Percentiles rank a stretch among this genome's conserved stretches.
phyloP scores from a whole-genome alignment of 2,888 invertebrate species.

The Mythimna pallens region DNA sequence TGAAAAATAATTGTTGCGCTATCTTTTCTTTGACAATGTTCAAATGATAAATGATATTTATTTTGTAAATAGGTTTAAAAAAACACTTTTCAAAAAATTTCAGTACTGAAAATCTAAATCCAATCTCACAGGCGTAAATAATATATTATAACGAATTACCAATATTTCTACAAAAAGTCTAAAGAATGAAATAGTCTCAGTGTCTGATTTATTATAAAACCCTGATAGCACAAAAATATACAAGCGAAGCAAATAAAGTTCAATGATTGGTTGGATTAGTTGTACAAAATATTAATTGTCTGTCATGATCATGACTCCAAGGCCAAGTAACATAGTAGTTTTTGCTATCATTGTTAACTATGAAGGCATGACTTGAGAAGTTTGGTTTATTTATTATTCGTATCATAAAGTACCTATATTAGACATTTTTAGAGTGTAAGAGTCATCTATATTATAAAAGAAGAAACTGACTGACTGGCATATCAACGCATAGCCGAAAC shows the following conservation, averaged over 20 bases:
- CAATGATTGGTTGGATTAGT: constrained; percentile 25
- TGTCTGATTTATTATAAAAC: not conserved
- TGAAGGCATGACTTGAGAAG: constrained; percentile 13
- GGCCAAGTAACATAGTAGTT: constrained; percentile 21
- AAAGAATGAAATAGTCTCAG: too few relatives aligned
- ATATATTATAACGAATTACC: not conserved
- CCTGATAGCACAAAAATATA: constrained; percentile 5
- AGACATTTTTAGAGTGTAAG: constrained; percentile 2
- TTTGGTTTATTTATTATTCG: constrained; percentile 28
- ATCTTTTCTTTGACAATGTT: too few relatives aligned
- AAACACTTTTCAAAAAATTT: too few relatives aligned
- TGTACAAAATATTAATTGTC: constrained; percentile 30
- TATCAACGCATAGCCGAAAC: too few relatives aligned
- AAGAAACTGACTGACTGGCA: too few relatives aligned
- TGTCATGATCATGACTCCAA: constrained; percentile 26
- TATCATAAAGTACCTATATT: not conserved
- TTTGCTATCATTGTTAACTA: constrained; percentile 29
- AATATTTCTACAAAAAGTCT: too few relatives aligned
- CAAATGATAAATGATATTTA: too few relatives aligned
- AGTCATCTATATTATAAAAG: constrained; percentile 1
- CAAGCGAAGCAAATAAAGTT: constrained; percentile 1
- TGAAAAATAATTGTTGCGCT: too few relatives aligned
- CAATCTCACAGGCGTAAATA: not conserved
- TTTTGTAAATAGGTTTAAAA: too few relatives aligned
- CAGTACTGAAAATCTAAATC: too few relatives aligned